Conservation (phyloP, 37 sponge, comb jelly and placozoan species). For the Beroe ovata region DNA sequence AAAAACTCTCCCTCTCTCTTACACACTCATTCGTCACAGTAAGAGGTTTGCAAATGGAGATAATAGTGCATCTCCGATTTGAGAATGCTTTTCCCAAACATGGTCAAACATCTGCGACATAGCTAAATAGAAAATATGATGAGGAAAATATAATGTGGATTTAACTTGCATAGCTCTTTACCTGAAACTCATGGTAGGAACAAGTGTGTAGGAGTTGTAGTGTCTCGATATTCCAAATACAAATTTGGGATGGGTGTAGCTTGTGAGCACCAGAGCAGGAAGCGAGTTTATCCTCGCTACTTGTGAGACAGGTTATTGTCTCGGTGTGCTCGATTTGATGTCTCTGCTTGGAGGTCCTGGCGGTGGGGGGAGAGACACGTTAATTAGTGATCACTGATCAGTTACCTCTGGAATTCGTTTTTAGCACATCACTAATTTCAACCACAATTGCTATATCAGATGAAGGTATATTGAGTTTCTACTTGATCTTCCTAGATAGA, state of each 20-base stretch:
- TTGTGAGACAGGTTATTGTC: slow-evolving; percentile 10
- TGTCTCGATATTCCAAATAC: slow-evolving; percentile 26
- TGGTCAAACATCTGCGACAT: neutral
- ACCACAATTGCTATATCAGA: no score
- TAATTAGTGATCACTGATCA: no score
- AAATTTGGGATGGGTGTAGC: slow-evolving; percentile 38
- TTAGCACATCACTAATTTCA: no score
- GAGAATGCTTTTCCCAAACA: no score
- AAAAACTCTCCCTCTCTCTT: no score
- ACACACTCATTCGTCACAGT: no score
- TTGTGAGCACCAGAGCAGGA: slow-evolving; percentile 64
- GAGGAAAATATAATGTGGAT: neutral
- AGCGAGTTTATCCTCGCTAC: neutral
- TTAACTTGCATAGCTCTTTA: neutral
- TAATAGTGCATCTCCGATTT: no score
- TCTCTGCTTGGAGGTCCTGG: slow-evolving; percentile 36
- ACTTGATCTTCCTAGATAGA: no score
- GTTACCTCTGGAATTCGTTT: no score
- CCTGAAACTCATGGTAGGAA: slow-evolving; percentile 35
- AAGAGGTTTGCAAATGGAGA: no score
- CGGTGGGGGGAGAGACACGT: no score
- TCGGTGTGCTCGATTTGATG: slow-evolving; percentile 39
- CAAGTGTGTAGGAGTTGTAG: neutral
- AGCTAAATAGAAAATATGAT: neutral
- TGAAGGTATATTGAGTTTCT: no score